Conservation (phyloP, 2,797 vertebrate species). For the Gallinago nigripennis region DNA sequence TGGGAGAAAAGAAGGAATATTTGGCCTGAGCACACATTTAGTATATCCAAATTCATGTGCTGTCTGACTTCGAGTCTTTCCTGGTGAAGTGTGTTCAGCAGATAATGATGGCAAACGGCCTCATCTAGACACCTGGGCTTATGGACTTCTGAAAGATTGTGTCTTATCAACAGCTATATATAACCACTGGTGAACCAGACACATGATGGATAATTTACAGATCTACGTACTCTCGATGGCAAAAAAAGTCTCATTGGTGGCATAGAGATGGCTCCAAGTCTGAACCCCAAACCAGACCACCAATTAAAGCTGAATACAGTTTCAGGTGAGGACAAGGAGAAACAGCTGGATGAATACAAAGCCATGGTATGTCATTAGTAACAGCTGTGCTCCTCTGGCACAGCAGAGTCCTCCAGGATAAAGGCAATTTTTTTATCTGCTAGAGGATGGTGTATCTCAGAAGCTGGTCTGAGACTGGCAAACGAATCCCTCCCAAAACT, state of each 20-base stretch:
- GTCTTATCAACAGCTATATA: background rate
- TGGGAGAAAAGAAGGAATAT: background rate
- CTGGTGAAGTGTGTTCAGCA: background rate
- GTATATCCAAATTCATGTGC: background rate
- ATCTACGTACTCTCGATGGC: accelerated
- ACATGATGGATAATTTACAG: background rate
- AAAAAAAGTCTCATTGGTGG: background rate
- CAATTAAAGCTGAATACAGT: background rate
- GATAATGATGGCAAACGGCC: background rate
- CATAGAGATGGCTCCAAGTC: background rate
- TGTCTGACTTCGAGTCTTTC: background rate
- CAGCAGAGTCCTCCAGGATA: background rate
- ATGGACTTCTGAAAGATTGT: background rate
- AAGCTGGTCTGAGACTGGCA: background rate
- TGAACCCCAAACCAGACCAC: background rate
- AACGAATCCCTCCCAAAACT: background rate
- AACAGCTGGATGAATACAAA: background rate
- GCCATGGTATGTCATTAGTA: background rate
- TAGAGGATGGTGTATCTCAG: background rate
- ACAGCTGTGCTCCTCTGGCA: background rate
- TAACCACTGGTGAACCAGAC: background rate
- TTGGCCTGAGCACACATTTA: background rate
- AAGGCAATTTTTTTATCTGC: background rate
- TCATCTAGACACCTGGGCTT: background rate
- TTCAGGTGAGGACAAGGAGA: background rate